Conservation (phyloP, 2,113 vertebrate species). For the Phyllostomus discolor region DNA sequence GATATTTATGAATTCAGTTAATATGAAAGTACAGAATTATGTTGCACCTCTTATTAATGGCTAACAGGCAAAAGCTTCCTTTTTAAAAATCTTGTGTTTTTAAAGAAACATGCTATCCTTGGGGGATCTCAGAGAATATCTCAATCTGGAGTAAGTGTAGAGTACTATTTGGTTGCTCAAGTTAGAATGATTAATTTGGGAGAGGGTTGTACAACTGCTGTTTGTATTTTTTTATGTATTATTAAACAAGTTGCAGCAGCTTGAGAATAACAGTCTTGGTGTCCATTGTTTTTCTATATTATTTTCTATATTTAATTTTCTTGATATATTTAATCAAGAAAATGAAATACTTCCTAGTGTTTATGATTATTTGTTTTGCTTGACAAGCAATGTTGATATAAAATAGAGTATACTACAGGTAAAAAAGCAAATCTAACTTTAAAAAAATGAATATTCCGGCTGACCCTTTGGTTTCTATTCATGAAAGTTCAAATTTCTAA, state of each 20-base stretch:
- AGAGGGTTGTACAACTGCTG: not conserved
- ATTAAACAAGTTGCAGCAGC: not conserved
- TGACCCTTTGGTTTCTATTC: not conserved
- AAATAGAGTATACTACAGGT: not conserved
- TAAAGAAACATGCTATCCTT: not conserved
- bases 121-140: not conserved
- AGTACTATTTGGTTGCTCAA: not conserved
- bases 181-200: not conserved
- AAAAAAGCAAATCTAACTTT: not conserved
- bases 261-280: not conserved
- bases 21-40: not conserved
- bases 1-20: not conserved
- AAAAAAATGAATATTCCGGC: not conserved
- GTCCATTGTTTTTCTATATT: not conserved
- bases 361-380: not conserved
- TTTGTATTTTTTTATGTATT: not conserved
- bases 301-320: too few species aligned
- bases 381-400: not conserved
- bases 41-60: not conserved
- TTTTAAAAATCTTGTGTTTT: not conserved
- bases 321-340: not conserved
- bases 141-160: not conserved
- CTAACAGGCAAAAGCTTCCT: not conserved
- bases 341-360: not conserved
- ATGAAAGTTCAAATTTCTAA: not conserved